Evolutionary conservation across 2,797 vertebrate species (phyloP).

Genomic region (Loriculus beryllinus): DNA sequence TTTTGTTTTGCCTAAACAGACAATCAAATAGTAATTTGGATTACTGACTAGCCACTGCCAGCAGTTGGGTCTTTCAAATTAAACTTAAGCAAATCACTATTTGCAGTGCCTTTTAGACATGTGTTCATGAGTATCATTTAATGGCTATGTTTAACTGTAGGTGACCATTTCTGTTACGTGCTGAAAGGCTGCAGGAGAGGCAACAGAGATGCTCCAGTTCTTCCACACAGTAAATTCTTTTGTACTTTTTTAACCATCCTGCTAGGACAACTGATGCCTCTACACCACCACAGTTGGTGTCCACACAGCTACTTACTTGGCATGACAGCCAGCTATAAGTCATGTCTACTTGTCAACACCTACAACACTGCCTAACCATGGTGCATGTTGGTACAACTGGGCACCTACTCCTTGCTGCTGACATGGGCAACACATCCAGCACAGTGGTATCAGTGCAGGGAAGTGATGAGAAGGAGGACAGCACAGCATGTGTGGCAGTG

Average conservation of each 20-base stretch:
- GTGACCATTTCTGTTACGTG: background rate
- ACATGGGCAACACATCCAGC: background rate
- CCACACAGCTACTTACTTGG: background rate
- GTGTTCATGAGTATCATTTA: background rate
- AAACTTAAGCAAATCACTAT: background rate
- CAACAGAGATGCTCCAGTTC: background rate
- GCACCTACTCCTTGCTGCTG: background rate
- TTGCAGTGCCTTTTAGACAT: background rate
- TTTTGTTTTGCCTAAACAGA: background rate
- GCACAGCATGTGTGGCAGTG: background rate
- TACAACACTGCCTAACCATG: background rate
- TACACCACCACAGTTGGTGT: background rate
- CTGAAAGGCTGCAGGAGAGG: background rate
- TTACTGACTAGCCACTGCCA: background rate
- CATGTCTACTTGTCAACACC: background rate
- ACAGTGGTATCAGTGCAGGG: accelerated
- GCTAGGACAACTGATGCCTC: background rate
- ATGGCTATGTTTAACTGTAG: background rate
- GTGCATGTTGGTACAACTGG: background rate
- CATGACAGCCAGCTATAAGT: background rate
- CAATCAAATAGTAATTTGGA: background rate
- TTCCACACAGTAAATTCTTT: background rate
- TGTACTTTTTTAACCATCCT: background rate
- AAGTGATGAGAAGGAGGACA: background rate
- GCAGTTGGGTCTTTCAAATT: background rate